Evolutionary conservation across 2,113 vertebrate species (phyloP).

Genomic region (Grallaria varia): DNA sequence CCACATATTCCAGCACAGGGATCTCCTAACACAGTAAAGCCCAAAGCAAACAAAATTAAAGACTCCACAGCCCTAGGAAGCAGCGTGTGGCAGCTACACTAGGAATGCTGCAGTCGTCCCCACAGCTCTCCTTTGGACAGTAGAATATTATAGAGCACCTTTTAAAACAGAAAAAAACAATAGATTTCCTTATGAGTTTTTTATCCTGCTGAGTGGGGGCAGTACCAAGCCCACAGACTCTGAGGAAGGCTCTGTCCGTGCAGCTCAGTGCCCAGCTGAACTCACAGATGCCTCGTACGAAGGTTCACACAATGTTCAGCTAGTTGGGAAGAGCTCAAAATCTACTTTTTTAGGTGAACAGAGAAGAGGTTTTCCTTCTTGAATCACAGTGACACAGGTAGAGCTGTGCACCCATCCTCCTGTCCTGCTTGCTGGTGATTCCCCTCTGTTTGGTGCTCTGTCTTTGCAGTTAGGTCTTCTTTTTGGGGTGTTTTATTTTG

Average conservation of each 20-base stretch:
- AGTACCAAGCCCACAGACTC: neutral
- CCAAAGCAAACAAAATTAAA: neutral
- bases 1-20: accelerated
- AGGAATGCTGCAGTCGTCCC: neutral
- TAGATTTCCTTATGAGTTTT: neutral
- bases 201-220: neutral
- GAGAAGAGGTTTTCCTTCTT: neutral
- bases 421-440: neutral
- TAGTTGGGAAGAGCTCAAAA: neutral
- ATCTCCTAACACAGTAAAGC: neutral
- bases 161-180: neutral
- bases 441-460: neutral
- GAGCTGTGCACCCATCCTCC: neutral
- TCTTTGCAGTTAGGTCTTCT: neutral
- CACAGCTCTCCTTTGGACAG: neutral
- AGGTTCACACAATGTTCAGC: neutral
- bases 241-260: neutral
- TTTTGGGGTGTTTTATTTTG: neutral
- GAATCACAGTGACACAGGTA: neutral
- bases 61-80: neutral
- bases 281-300: neutral
- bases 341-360: neutral
- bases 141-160: neutral
- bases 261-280: neutral
- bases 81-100: accelerated